Percentiles rank a stretch among this genome's conserved stretches.
Conservation (phyloP, 2,113 vertebrate species). For the Aramus guarauna region DNA sequence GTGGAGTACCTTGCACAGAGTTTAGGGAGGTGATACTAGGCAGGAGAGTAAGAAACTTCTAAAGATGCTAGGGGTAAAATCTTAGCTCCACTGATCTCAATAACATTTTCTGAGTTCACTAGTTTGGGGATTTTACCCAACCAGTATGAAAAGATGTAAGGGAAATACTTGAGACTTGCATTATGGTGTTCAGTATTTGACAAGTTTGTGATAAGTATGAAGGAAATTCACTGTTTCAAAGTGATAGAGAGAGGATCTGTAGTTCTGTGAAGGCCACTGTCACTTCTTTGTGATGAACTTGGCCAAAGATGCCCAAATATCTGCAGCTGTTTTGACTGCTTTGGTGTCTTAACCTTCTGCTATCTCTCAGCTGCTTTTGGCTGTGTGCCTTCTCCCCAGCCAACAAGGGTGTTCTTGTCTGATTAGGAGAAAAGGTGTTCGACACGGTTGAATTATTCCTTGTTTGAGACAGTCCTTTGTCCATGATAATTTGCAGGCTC, state of each 20-base stretch:
- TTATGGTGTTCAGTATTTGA: background rate
- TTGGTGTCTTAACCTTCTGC: conserved; percentile 46
- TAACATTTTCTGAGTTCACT: background rate
- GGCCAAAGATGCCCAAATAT: background rate
- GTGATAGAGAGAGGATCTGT: background rate
- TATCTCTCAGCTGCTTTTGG: conserved; percentile 27
- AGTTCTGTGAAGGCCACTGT: background rate
- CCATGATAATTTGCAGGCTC: background rate
- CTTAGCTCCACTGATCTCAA: background rate
- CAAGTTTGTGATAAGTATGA: background rate
- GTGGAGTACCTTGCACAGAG: background rate
- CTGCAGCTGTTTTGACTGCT: conserved; percentile 6
- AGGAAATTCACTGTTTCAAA: background rate
- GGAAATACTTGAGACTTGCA: accelerated
- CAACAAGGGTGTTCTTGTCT: conserved; percentile 21
- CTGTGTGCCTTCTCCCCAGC: conserved; percentile 40
- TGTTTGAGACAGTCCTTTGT: conserved; percentile 23
- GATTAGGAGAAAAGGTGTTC: conserved; percentile 58
- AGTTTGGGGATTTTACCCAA: background rate
- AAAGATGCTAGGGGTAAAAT: background rate
- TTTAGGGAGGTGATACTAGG: background rate
- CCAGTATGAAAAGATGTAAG: background rate
- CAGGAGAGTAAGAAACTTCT: background rate
- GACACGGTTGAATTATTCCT: conserved; percentile 23
- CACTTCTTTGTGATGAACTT: background rate